Conservation (phyloP, 1,140 invertebrate genomes). For the Lysiphlebus fabarum region DNA sequence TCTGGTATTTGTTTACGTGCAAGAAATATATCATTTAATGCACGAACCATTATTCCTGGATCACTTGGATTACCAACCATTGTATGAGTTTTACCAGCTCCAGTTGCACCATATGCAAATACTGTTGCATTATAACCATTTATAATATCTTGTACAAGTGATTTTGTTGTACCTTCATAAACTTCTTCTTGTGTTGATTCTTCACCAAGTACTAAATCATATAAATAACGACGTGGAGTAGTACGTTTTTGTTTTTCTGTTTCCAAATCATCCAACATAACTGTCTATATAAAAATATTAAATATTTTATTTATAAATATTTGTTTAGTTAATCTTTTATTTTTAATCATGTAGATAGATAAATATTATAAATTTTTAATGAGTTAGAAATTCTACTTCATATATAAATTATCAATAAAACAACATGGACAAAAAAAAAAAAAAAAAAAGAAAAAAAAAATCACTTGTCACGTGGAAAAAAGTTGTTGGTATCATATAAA, state of each 20-base stretch:
- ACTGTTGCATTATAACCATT: conserved; percentile 93
- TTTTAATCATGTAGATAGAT: not conserved
- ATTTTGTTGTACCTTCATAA: conserved; percentile 77
- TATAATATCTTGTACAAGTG: conserved; percentile 84
- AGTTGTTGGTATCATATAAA: no score
- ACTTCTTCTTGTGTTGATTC: conserved; percentile 79
- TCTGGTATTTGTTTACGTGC: conserved; percentile 55
- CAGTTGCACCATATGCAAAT: conserved; percentile 95
- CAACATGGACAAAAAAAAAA: no score
- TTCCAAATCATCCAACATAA: conserved; percentile 66
- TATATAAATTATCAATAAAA: no score
- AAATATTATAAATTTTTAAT: no score
- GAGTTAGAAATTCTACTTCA: no score
- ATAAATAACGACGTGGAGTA: conserved; percentile 76
- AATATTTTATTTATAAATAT: not conserved
- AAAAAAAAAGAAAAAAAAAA: no score
- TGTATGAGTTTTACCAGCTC: conserved; percentile 88
- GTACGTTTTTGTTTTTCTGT: conserved; percentile 62
- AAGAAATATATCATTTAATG: conserved; percentile 80
- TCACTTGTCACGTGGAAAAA: no score
- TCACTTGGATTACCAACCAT: conserved; percentile 75
- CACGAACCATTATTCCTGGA: conserved; percentile 84
- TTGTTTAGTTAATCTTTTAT: conserved; percentile 2
- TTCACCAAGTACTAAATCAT: conserved; percentile 82
- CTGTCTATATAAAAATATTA: conserved; percentile 55